These are phyloP conservation scores for Raja brachyura DNA, from an alignment of 2,113 vertebrate species.

Conservation along the genomic window DNA sequence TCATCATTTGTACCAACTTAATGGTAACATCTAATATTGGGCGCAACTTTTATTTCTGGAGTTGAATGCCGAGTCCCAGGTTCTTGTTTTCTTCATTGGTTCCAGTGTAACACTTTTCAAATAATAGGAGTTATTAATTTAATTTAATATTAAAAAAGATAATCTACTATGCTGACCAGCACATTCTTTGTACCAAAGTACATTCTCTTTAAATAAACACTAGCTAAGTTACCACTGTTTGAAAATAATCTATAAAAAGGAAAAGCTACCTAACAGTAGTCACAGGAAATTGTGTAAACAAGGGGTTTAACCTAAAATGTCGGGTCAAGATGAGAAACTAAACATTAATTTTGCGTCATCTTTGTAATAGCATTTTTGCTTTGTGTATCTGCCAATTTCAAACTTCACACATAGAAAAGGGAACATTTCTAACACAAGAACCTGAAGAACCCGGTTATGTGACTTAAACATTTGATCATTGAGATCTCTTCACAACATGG, in stretches of 20 bases:
- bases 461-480: conserved; percentile 53
- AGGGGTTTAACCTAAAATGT: conserved; percentile 4
- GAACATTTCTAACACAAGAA: conserved; percentile 45
- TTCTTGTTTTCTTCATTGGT: conserved; percentile 12
- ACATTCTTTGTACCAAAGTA: conserved; percentile 13
- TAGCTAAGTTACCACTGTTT: neutral
- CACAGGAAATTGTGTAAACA: conserved; percentile 13
- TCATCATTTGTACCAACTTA: neutral
- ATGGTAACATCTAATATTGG: neutral
- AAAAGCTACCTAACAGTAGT: neutral
- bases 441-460: conserved; percentile 46
- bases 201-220: conserved; percentile 29
- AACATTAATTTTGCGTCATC: conserved; percentile 53
- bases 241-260: neutral
- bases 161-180: neutral
- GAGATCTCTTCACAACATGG: conserved; percentile 51
- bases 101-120: conserved; percentile 25
- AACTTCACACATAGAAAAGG: conserved; percentile 50
- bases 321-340: conserved; percentile 52
- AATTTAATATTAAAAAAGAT: conserved; percentile 18
- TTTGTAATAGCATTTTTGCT: conserved; percentile 53
- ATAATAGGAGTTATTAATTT: neutral
- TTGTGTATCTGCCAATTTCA: conserved; percentile 48
- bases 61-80: neutral
- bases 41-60: neutral